Evolutionary conservation across 2,113 vertebrate species (phyloP).

Genomic region (Amphiprion ocellaris): DNA sequence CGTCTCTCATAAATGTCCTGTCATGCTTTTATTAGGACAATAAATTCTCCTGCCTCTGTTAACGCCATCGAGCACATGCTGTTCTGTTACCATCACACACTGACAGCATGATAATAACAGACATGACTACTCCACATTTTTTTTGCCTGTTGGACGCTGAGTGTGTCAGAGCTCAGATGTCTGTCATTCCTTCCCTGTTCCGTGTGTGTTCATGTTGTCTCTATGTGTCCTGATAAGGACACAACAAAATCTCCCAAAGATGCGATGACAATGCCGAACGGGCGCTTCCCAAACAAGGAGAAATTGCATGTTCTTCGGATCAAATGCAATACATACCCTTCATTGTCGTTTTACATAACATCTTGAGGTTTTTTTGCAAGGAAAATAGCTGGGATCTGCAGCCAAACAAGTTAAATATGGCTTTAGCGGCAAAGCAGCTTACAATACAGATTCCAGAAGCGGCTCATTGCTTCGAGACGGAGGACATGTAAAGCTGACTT

Average conservation of each 20-base stretch:
- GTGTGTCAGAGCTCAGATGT: conserved; percentile 34
- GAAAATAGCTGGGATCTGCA: conserved; percentile 35
- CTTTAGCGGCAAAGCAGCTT: conserved; percentile 39
- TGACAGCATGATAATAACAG: conserved; percentile 44
- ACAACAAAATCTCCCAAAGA: not conserved
- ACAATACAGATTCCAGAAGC: conserved; percentile 39
- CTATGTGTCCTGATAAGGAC: conserved; percentile 59
- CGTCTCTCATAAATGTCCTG: conserved; percentile 28
- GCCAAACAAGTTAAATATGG: conserved; percentile 61
- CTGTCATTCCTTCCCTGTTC: conserved; percentile 47
- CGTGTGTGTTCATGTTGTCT: conserved; percentile 25
- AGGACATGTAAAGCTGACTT: conserved; percentile 34
- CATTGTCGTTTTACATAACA: conserved; percentile 61
- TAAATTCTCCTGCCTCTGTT: conserved; percentile 32
- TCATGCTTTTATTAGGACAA: conserved; percentile 39
- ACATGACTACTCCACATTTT: not conserved
- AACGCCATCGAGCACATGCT: conserved; percentile 32
- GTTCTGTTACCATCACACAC: conserved; percentile 52
- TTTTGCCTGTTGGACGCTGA: not conserved
- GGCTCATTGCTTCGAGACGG: not conserved
- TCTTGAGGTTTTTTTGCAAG: conserved; percentile 11
- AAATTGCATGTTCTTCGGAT: conserved; percentile 36
- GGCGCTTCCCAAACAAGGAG: conserved; percentile 48
- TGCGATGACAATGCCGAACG: not conserved
- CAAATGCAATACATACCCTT: conserved; percentile 29